These are phyloP conservation scores for Aurelia coerulea DNA, from an alignment of 30 jellyfish, hydroid and myxozoan species.

Conservation along the genomic window DNA sequence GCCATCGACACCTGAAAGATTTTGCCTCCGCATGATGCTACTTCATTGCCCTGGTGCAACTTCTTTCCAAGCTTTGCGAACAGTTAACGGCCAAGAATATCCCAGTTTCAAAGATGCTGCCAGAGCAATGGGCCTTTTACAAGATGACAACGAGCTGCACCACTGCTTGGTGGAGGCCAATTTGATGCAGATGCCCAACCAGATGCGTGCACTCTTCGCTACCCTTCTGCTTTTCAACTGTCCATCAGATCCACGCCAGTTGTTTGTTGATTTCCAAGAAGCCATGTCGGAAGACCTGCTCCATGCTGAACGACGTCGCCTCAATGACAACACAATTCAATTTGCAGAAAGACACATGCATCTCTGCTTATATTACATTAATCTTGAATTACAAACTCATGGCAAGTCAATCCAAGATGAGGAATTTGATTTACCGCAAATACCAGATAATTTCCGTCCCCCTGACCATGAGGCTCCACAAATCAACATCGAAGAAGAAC, in stretches of 20 bases:
- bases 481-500: neutral
- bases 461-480: neutral
- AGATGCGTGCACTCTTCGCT: slow-evolving; percentile 14
- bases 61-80: slow-evolving; percentile 17
- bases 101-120: slow-evolving; percentile 70
- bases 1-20: slow-evolving; percentile 27
- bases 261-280: slow-evolving; percentile 19
- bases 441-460: slow-evolving; percentile 24
- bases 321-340: neutral
- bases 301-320: neutral
- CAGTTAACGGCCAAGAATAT: slow-evolving; percentile 32
- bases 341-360: slow-evolving; percentile 6
- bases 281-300: slow-evolving; percentile 28
- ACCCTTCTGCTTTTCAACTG: neutral
- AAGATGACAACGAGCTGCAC: slow-evolving; percentile 10
- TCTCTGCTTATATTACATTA: slow-evolving; percentile 15
- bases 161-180: slow-evolving; percentile 15
- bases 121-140: slow-evolving; percentile 29
- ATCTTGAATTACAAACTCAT: slow-evolving; percentile 19
- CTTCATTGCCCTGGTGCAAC: slow-evolving; percentile 40
- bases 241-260: slow-evolving; percentile 20
- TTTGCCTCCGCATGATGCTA: slow-evolving; percentile 26
- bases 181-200: slow-evolving; percentile 18
- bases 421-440: slow-evolving; percentile 44
- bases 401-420: slow-evolving; percentile 36